Base-by-base conservation (phyloP, 2,113 vertebrate species). In the Sturnus vulgaris region DNA sequence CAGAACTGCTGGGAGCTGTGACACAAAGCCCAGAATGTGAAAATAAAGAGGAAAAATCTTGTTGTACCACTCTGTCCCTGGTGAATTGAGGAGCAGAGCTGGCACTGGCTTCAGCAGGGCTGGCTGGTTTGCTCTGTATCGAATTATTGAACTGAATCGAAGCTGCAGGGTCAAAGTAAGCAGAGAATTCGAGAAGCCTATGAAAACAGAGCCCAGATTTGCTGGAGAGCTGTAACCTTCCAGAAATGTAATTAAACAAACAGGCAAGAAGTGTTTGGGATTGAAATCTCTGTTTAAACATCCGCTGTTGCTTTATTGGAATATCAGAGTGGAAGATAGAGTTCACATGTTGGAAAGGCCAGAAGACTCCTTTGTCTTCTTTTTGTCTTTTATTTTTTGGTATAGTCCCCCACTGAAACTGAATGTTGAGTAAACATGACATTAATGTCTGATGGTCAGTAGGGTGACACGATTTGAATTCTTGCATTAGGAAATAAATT, bases 211-310 rank as follows among this genome's bases (percentile, higher is more conserved):
- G 71, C 33, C 71, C 63, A 86, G 64, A 90, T 39, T 66, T 85
- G 47, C 37, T 81, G 68, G 85, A 85, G 46, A 92, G 79, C 78
- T 68, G 47, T 37, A 90, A 75, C 49, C 79, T 93, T 92, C 85
- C 82, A 96, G 88, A 94, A 88, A 90, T 71, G 44, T 93, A 83
- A 93, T 92, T 95, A 97, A 96, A 94, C 82, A 88, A 90, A 92
- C 47, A 92, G 53, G 49, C 90, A 82, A 86, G 27, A 37, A 78
- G 64, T 46, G 90, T 86, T 95, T 88, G 72, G 88, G 61, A 17
- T 33, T 92, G 88, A 82, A 95, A 93, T 88, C 47, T 80, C 85
- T 90, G 53, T 82, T 93, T 88, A 96, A 90, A 95, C 88, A 94
- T 94, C 92, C 35, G 4, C 60, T 71, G 28, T 53, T 78, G 44